Conservation (phyloP, 30 jellyfish, hydroid and myxozoan genomes). For the Hydractinia symbiolongicarpus region DNA sequence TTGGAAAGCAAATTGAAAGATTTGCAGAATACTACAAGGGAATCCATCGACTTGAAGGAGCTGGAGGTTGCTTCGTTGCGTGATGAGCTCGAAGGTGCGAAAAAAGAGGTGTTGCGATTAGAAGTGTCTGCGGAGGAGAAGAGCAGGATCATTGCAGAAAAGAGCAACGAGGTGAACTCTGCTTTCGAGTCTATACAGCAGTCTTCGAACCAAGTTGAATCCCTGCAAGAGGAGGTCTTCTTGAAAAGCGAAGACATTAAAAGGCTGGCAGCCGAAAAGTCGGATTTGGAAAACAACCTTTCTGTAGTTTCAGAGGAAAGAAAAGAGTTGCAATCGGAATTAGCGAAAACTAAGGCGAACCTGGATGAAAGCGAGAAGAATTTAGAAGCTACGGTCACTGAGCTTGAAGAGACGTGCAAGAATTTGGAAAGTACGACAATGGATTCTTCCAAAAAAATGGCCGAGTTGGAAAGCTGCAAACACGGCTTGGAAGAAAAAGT, state of each 20-base stretch:
- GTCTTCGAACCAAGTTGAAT: background rate
- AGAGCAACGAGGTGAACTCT: background rate
- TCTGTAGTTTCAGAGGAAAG: background rate
- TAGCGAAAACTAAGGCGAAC: background rate
- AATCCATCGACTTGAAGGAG: too few species aligned
- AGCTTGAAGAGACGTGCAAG: background rate
- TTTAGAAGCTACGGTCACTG: background rate
- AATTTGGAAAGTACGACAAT: too few species aligned
- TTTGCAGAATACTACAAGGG: too few species aligned
- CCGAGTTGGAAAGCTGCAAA: background rate
- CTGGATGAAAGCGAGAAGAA: background rate
- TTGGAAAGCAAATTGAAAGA: too few species aligned
- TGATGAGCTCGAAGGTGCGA: background rate
- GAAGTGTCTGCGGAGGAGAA: slow-evolving; percentile 3
- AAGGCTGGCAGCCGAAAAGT: background rate
- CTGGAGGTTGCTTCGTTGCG: background rate
- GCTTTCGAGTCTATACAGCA: background rate
- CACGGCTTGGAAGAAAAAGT: slow-evolving; percentile 7
- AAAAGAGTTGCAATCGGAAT: background rate
- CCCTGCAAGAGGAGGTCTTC: background rate
- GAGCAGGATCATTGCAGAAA: slow-evolving; percentile 6
- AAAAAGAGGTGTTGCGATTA: background rate
- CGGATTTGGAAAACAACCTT: background rate
- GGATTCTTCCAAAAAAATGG: too few species aligned
- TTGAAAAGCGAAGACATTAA: background rate